Evolutionary conservation across 2,888 invertebrate species (phyloP), one percentile per base, ranked within the genome.

Genomic region (Drosophila affinis): DNA sequence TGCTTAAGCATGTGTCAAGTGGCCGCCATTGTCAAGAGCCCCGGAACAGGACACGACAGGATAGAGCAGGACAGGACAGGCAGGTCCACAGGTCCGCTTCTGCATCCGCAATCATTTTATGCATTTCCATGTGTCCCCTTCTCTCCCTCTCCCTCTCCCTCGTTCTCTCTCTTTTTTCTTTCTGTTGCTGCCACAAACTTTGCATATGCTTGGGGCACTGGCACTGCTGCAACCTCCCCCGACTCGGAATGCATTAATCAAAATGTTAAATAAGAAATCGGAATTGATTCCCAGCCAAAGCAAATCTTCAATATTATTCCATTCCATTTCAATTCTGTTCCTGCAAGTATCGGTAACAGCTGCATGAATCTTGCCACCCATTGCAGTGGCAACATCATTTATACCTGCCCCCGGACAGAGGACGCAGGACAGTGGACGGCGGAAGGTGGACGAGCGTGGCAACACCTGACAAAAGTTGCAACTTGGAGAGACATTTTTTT

Each of bases 221-320:
- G 39, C 47, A 32, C 17, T 12, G 12, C 21, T 27, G 29, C 56
- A 57, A 21, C 18, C 51, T 54, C 54, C 61, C 48, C 27, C 21
- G 56, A 59, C 51, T 14, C 14, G 55, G 59, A 64, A 55, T 76
- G 78, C 88, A 89, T 88, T 89, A 87, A 88, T 89, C 88, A 89
- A 89, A 89, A 85, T 85, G 85, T 89, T 87, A 87, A 89, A 87
- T 87, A 87, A 89, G 87, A 81, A 80, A 81, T 61, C 86, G 60
- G 69, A 83, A 82, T 83, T 83, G 85, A 85, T 81, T 85, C 79
- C 24, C 74, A 64, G 70, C 68, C 64, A 68, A 77, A 74, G 79
- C 78, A 76, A 81, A 73, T 80, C 75, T 73, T 78, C 80, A 73
- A 82, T 82, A 79, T 78, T 84, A 82, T 82, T 81, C 80, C 76